These are phyloP conservation scores for Caenorhabditis sulstoni DNA, from an alignment of 2,888 invertebrate genomes.

Conservation along the genomic window DNA sequence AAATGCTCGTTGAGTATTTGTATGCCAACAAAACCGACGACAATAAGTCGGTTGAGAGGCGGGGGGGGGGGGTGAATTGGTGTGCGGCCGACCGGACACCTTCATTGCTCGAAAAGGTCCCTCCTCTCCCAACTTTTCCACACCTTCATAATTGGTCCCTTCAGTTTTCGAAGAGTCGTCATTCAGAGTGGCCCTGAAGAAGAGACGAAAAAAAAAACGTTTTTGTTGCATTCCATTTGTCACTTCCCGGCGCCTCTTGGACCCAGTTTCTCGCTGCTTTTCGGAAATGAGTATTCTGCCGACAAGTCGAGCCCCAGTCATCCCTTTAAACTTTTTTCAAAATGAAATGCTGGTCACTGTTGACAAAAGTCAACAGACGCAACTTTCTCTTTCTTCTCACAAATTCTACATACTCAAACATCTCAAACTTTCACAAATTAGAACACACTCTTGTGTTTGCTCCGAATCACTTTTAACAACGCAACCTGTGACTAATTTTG, in stretches of 20 bases:
- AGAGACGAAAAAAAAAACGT: constrained; percentile 10
- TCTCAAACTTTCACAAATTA: constrained; percentile 13
- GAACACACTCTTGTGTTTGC: constrained; percentile 7
- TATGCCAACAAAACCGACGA: constrained; percentile 38
- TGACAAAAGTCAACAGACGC: constrained; percentile 42
- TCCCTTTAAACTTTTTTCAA: constrained; percentile 10
- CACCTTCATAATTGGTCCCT: constrained; percentile 56
- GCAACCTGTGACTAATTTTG: background rate
- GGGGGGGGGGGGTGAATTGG: constrained; percentile 21
- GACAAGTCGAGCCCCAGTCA: constrained; percentile 43
- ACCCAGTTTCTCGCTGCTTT: constrained; percentile 4
- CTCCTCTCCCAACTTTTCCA: constrained; percentile 6
- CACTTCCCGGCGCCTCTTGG: constrained; percentile 37
- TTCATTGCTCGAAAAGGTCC: background rate
- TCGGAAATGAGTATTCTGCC: constrained; percentile 59
- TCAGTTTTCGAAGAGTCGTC: constrained; percentile 22
- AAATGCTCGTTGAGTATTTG: constrained; percentile 59
- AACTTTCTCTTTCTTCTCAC: background rate
- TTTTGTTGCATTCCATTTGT: constrained; percentile 54
- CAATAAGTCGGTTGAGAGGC: constrained; percentile 45
- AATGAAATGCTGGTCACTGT: constrained; percentile 46
- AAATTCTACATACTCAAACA: background rate
- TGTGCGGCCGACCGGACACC: constrained; percentile 59
- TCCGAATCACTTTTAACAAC: constrained; percentile 5
- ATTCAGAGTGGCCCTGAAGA: background rate